Evolutionary conservation across 2,797 vertebrate species (phyloP).

Genomic region (Mus caroli): DNA sequence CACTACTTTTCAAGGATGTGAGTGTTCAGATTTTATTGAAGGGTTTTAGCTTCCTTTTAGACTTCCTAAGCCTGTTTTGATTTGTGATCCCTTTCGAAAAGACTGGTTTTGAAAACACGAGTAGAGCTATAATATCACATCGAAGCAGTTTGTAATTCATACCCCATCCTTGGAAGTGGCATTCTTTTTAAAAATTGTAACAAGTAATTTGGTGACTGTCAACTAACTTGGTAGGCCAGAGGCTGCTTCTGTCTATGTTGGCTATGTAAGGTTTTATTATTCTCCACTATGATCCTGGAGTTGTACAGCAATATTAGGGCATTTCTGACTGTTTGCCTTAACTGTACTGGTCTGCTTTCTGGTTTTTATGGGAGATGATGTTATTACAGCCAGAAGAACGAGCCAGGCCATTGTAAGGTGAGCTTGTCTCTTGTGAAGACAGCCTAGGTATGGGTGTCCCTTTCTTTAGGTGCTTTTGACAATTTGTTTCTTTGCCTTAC

Average conservation of each 20-base stretch:
- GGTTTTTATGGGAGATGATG: constrained; percentile 7
- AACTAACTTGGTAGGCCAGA: constrained; percentile 33
- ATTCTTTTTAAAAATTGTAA: constrained; percentile 36
- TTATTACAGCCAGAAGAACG: constrained; percentile 33
- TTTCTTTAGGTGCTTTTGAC: constrained; percentile 12
- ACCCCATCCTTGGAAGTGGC: neutral
- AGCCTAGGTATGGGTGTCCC: neutral
- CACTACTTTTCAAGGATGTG: constrained; percentile 58
- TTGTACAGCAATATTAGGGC: neutral
- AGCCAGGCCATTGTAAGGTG: neutral
- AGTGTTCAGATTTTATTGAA: constrained; percentile 55
- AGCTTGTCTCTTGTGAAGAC: constrained; percentile 46
- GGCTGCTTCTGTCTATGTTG: neutral
- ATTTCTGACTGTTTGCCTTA: constrained; percentile 39
- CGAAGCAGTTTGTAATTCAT: constrained; percentile 41
- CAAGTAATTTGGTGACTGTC: neutral
- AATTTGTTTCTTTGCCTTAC: constrained; percentile 36
- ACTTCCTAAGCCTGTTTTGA: constrained; percentile 31
- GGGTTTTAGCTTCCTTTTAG: constrained; percentile 59
- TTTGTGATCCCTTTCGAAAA: neutral
- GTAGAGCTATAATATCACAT: neutral
- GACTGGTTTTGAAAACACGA: neutral
- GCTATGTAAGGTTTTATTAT: neutral
- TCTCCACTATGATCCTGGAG: constrained; percentile 15
- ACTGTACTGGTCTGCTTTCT: neutral